Conservation (phyloP, 2,113 vertebrate genomes). For the Datnioides undecimradiatus region DNA sequence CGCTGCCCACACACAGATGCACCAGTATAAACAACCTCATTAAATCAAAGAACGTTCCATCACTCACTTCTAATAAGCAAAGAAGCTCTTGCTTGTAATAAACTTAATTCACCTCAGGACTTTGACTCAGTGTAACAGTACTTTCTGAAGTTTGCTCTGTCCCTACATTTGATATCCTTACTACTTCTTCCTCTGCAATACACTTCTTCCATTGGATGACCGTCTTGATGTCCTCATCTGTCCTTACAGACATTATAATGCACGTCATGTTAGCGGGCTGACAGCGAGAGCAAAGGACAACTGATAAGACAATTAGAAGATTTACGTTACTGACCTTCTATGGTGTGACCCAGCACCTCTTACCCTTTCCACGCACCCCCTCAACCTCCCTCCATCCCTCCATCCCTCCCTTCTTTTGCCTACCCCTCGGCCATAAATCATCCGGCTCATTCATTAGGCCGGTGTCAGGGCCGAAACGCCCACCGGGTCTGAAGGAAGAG, state of each 20-base stretch:
- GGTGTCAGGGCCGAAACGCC: constrained; percentile 73
- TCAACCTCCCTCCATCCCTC: constrained; percentile 17
- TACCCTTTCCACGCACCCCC: constrained; percentile 45
- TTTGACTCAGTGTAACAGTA: too few relatives aligned
- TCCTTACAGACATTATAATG: background rate
- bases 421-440: constrained; percentile 81
- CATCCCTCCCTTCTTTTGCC: constrained; percentile 32
- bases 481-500: constrained; percentile 59
- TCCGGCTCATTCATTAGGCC: constrained; percentile 81
- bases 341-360: constrained; percentile 38
- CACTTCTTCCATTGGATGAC: too few relatives aligned
- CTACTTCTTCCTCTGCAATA: too few relatives aligned
- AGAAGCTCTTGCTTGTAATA: too few relatives aligned
- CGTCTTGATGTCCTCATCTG: background rate
- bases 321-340: constrained; percentile 72
- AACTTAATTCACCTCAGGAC: too few relatives aligned
- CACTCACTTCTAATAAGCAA: too few relatives aligned
- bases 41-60: too few relatives aligned
- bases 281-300: constrained; percentile 33
- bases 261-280: background rate
- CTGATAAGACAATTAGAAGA: constrained; percentile 53
- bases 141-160: too few relatives aligned
- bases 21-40: too few relatives aligned
- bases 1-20: too few relatives aligned
- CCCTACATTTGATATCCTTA: too few relatives aligned